A percentile compares a stretch with the other conserved stretches of the same genome.
Conservation (phyloP, 2,888 invertebrate species). For the Dioctria rufipes region DNA sequence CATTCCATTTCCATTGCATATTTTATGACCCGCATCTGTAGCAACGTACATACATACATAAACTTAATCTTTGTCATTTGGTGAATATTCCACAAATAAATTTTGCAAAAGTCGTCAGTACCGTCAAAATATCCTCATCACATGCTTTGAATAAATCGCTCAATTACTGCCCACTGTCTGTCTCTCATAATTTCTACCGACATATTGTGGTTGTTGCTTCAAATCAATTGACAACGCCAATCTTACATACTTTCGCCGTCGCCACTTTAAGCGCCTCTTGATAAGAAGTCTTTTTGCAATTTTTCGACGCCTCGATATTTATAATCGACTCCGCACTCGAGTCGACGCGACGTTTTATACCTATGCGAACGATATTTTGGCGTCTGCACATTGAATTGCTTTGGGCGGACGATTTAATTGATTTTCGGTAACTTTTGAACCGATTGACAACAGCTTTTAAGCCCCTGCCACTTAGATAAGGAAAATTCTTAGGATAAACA, state of each 20-base stretch:
- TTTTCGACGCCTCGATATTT: not conserved
- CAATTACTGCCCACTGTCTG: too few relatives aligned
- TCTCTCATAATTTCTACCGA: too few relatives aligned
- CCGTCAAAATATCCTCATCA: too few relatives aligned
- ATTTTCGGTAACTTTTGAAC: too few relatives aligned
- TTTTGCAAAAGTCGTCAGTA: too few relatives aligned
- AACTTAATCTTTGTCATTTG: not conserved
- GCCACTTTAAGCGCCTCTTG: not conserved
- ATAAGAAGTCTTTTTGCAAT: slow-evolving; percentile 1
- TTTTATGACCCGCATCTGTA: too few relatives aligned
- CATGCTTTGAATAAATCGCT: too few relatives aligned
- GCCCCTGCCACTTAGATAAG: too few relatives aligned
- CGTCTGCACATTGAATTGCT: not conserved
- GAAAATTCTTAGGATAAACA: too few relatives aligned
- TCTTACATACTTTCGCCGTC: slow-evolving; percentile 7
- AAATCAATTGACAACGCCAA: not conserved
- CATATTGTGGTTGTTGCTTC: not conserved
- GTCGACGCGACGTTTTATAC: not conserved
- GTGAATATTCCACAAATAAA: not conserved
- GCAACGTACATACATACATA: too few relatives aligned
- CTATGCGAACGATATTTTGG: not conserved
- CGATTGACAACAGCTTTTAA: too few relatives aligned
- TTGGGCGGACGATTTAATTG: not conserved
- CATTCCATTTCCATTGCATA: too few relatives aligned
- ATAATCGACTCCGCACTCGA: not conserved